These are phyloP conservation scores for Archips xylosteana DNA, from an alignment of 2,888 invertebrate species.

Conservation along the genomic window DNA sequence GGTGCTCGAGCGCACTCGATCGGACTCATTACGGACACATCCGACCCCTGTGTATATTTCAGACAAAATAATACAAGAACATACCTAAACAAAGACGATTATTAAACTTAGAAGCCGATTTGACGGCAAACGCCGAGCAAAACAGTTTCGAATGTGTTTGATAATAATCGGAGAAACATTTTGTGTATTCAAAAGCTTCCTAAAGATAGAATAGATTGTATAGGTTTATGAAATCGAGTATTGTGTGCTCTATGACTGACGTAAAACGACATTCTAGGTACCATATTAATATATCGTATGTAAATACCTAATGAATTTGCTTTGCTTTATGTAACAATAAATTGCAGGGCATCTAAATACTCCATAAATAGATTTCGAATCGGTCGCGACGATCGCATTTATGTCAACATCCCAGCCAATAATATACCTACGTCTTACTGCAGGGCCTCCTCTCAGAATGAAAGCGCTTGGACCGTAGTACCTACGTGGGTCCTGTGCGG, in stretches of 20 bases:
- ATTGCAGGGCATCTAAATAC: neutral
- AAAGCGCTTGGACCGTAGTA: too few relatives aligned
- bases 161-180: constrained; percentile 12
- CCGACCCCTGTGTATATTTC: neutral
- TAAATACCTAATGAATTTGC: neutral
- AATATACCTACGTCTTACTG: too few relatives aligned
- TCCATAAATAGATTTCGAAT: neutral
- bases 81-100: constrained; percentile 25
- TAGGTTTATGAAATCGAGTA: neutral
- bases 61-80: neutral
- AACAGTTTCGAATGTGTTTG: constrained; percentile 14
- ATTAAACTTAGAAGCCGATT: constrained; percentile 27
- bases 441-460: too few relatives aligned
- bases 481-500: too few relatives aligned
- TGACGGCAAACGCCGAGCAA: constrained; percentile 7
- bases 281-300: too few relatives aligned
- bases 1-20: constrained; percentile 4
- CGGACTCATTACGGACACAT: constrained; percentile 13
- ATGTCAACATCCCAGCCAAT: too few relatives aligned
- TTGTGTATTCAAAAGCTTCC: constrained; percentile 3
- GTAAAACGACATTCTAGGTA: neutral
- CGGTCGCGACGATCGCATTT: neutral
- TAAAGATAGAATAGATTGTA: constrained; percentile 14
- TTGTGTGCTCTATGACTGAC: neutral
- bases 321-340: constrained; percentile 1